Percentiles rank a stretch among this genome's conserved stretches.
Conservation (phyloP, 1,140 invertebrate genomes). For the Drosophila trapezifrons region DNA sequence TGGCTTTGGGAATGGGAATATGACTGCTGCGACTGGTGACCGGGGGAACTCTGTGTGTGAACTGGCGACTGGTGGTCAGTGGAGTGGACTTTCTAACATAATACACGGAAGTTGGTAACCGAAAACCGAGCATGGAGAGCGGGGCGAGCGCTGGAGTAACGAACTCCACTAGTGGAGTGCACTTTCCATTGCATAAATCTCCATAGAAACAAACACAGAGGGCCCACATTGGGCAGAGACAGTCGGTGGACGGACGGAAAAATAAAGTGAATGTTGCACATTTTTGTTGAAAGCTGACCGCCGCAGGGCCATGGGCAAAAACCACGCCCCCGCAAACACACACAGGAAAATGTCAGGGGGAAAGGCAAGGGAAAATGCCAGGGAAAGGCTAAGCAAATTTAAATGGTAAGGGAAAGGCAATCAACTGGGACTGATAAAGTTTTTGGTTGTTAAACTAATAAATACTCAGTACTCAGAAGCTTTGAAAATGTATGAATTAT, state of each 20-base stretch:
- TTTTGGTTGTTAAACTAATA: background rate
- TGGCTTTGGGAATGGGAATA: slow-evolving; percentile 19
- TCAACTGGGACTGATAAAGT: background rate
- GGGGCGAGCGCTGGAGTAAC: slow-evolving; percentile 22
- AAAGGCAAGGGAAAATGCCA: slow-evolving; percentile 3
- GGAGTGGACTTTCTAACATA: slow-evolving; percentile 71
- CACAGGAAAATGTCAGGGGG: slow-evolving; percentile 4
- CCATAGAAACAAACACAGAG: slow-evolving; percentile 29
- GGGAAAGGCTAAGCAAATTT: background rate
- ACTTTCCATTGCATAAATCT: slow-evolving; percentile 69
- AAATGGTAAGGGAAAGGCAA: slow-evolving; percentile 3
- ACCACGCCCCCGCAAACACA: slow-evolving; percentile 50
- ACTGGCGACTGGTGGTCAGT: slow-evolving; percentile 27
- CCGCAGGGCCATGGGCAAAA: slow-evolving; percentile 35
- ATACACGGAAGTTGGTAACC: slow-evolving; percentile 80
- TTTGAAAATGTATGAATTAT: background rate
- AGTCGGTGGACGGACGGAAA: background rate
- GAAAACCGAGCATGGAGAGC: slow-evolving; percentile 53
- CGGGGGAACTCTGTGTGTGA: slow-evolving; percentile 16
- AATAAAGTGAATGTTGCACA: slow-evolving; percentile 67
- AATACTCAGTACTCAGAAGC: background rate
- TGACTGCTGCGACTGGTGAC: background rate
- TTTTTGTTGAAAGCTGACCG: slow-evolving; percentile 43
- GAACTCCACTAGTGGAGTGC: slow-evolving; percentile 40
- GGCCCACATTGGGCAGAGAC: slow-evolving; percentile 16